Evolutionary conservation across 2,797 vertebrate species (phyloP).

Genomic region (Luscinia megarhynchos): DNA sequence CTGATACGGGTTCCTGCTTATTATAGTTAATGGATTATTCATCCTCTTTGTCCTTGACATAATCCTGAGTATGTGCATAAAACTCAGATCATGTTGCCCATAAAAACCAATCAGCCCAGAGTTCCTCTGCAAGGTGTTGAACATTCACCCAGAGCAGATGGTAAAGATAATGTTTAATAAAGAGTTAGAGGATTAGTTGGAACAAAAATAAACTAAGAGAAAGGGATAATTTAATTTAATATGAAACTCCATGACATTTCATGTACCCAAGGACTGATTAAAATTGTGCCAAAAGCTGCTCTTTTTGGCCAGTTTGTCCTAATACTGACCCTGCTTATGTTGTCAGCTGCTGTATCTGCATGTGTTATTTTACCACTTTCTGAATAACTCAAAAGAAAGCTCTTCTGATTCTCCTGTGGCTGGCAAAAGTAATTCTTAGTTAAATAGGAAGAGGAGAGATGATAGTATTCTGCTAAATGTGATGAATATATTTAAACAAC

Average conservation of each 20-base stretch:
- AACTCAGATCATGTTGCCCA: slow-evolving; percentile 77
- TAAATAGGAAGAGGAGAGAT: slow-evolving; percentile 71
- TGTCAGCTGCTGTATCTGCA: slow-evolving; percentile 41
- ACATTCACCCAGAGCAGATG: slow-evolving; percentile 81
- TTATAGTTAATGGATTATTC: slow-evolving; percentile 79
- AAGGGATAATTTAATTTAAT: slow-evolving; percentile 77
- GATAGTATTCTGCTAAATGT: slow-evolving; percentile 70
- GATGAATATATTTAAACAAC: slow-evolving; percentile 73
- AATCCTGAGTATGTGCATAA: slow-evolving; percentile 76
- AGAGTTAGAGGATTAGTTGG: slow-evolving; percentile 78
- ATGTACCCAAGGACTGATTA: slow-evolving; percentile 73
- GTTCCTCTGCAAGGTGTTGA: slow-evolving; percentile 73
- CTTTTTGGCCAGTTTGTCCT: slow-evolving; percentile 60
- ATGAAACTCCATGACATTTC: slow-evolving; percentile 78
- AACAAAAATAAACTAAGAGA: slow-evolving; percentile 76
- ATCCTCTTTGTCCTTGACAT: slow-evolving; percentile 80
- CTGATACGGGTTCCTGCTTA: slow-evolving; percentile 72
- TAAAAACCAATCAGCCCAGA: slow-evolving; percentile 78
- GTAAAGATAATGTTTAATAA: slow-evolving; percentile 84
- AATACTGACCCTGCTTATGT: slow-evolving; percentile 58
- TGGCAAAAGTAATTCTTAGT: slow-evolving; percentile 72
- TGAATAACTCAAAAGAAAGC: slow-evolving; percentile 69
- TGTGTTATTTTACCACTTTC: slow-evolving; percentile 52
- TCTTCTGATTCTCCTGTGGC: slow-evolving; percentile 67
- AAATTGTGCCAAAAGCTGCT: slow-evolving; percentile 65